Base-by-base conservation (phyloP, 2,888 invertebrate genomes). In the Folsomia candida region DNA sequence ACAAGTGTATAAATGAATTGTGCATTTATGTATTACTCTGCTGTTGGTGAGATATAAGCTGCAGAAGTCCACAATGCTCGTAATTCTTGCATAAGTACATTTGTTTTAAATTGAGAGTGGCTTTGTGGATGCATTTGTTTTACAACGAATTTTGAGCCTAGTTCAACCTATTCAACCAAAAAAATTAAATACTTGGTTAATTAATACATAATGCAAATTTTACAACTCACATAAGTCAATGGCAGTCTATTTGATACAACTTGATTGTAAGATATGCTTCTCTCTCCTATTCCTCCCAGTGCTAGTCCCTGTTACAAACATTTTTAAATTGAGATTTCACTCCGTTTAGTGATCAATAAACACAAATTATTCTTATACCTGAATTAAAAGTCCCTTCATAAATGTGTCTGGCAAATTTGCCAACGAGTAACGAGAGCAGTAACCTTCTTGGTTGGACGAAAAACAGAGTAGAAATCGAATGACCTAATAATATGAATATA, bases 381-480 rank as follows among this genome's bases (percentile, higher is more conserved):
- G 79, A 37, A 80, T 70, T 68, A 68, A 78, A 27, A 80, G 61
- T n/a, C 79, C 79, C 68, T 78, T 80, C 79, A 80, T 78, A 29
- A 78, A 80, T 20, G 79, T 80, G 54, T 80, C 79, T 14, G 78
- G 80, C 3, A 80, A 62, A 14, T 76, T 73, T 27, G 78, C 73
- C 29, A 78, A 67, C 6, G 78, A 69, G 67, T 78, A 80, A 51
- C 76, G 68, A 6, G 80, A 80, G 61, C 80, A 80, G 60, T 75
- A 80, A 2, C 76, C 72, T 72, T 80, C 80, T 69, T 77, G 74
- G 11, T 64, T 70, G 2, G 73, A 77, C 6, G 73, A 68, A 67
- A 80, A 80, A 58, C 78, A 80, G 14, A 80, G 68, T 18, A 80
- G 63, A 71, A 80, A 80, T 29, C 77, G 71, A 47, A 80, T 80